Evolutionary conservation across 2,888 invertebrate species (phyloP).

Genomic region (Drosophila tripunctata): DNA sequence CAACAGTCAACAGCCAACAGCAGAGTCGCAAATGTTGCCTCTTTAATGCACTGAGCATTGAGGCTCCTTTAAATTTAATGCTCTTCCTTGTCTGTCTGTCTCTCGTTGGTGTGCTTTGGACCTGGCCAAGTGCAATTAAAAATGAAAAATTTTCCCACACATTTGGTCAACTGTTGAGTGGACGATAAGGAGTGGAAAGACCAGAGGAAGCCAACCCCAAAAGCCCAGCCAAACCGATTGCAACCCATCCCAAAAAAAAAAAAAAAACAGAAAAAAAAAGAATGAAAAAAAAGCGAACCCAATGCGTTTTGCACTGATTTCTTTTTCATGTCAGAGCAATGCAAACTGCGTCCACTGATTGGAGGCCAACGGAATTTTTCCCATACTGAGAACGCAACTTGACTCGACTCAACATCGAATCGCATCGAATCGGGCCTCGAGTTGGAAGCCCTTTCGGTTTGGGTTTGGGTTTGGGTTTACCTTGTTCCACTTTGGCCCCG

Average conservation of each 20-base stretch:
- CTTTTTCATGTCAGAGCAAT: slow-evolving; percentile 79
- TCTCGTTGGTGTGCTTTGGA: slow-evolving; percentile 8
- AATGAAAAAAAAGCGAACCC: slow-evolving; percentile 20
- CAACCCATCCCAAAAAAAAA: slow-evolving; percentile 3
- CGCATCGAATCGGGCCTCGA: slow-evolving; percentile 35
- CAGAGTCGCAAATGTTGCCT: slow-evolving; percentile 4
- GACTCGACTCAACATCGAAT: slow-evolving; percentile 24
- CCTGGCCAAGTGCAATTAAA: slow-evolving; percentile 76
- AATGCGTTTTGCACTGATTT: slow-evolving; percentile 77
- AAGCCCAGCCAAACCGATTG: not conserved
- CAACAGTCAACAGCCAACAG: slow-evolving; percentile 1
- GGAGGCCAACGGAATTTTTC: slow-evolving; percentile 79
- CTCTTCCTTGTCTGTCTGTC: not conserved
- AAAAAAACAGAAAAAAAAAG: slow-evolving; percentile 3
- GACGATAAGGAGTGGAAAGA: slow-evolving; percentile 54
- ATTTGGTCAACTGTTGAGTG: slow-evolving; percentile 56
- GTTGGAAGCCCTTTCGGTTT: slow-evolving; percentile 33
- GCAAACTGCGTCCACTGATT: slow-evolving; percentile 75
- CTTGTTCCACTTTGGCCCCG: slow-evolving; percentile 77
- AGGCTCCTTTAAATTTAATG: slow-evolving; percentile 61
- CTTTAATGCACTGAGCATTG: slow-evolving; percentile 43
- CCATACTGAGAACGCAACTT: slow-evolving; percentile 54
- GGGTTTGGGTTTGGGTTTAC: slow-evolving; percentile 39
- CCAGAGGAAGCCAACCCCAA: slow-evolving; percentile 4
- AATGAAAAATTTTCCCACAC: slow-evolving; percentile 83